Base-by-base conservation (phyloP, 2,797 vertebrate species). In the Thaleichthys pacificus region DNA sequence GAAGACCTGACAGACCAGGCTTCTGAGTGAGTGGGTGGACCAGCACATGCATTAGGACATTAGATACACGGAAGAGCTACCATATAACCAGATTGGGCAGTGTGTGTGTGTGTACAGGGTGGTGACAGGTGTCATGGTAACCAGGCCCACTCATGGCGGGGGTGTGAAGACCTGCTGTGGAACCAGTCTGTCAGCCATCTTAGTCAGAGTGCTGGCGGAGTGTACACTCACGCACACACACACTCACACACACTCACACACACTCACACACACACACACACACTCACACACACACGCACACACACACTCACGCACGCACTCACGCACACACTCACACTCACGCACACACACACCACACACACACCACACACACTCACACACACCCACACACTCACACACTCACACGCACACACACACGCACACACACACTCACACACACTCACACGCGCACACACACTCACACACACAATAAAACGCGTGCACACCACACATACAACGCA, bases 151-250 rank as follows among this genome's bases (percentile, higher is more conserved):
- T 86, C 85, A 82, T 89, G 84, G 63, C 84, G 87, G 0, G 77
- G 84, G 88, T 87, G 89, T 86, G 87, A 90, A 80, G 85, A 15
- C 89, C 89, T 90, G 88, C 90, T 88, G 91, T 88, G 77, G 82
- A 78, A 77, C 80, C 84, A 30, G 68, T 68, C 66, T 61, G 75
- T 82, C 86, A 86, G 89, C 81, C 79, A 30, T 85, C 82, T 82
- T 72, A 82, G 81, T 87, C 85, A 70, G 17, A 70, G 62, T 62
- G 72, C 61, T 47, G 38, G 38, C n/a, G 26, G 22, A 51, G 24
- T n/a, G 32, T 30, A 6, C 42, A 51, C 68, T 69, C 69, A 61
- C 56, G 68, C 51, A 30, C 15, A 21, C 61, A 32, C 22, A 64
- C 30, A 68, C 78, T 76, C 66, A 28, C 61, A 74, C 49, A 84